Conservation (phyloP, 2,888 invertebrate genomes). For the Dioctria rufipes region DNA sequence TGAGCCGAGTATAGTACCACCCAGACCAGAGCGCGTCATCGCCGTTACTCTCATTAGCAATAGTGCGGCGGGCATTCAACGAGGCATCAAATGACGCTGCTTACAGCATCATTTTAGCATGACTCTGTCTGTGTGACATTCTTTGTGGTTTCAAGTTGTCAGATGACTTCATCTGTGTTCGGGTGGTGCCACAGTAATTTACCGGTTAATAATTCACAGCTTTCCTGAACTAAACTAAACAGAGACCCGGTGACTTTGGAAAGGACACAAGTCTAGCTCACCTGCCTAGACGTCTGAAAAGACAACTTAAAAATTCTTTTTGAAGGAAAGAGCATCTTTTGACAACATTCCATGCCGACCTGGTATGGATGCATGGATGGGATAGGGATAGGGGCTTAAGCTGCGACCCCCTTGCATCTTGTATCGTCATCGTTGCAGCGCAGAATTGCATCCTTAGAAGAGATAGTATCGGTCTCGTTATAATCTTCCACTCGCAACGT, state of each 20-base stretch:
- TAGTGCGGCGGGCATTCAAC: no score
- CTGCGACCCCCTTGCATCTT: background rate
- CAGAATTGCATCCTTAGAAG: no score
- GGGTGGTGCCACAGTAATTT: background rate
- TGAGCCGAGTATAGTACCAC: background rate
- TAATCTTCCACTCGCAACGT: background rate
- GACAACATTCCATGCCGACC: background rate
- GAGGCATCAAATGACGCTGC: no score
- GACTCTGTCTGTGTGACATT: no score
- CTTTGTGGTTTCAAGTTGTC: no score
- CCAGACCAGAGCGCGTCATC: background rate
- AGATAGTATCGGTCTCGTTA: background rate
- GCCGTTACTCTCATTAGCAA: no score
- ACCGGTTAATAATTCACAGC: background rate
- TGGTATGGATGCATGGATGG: no score
- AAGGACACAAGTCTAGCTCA: background rate
- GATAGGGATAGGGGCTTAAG: background rate
- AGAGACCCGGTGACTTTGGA: background rate
- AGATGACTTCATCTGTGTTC: background rate
- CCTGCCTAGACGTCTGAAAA: conserved; percentile 11
- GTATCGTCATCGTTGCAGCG: background rate
- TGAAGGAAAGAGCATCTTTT: conserved; percentile 20
- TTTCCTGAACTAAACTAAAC: background rate
- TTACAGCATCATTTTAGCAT: background rate
- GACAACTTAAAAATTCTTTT: conserved; percentile 32